Conservation (phyloP, 2,888 invertebrate genomes). For the Oscheius sp. region DNA sequence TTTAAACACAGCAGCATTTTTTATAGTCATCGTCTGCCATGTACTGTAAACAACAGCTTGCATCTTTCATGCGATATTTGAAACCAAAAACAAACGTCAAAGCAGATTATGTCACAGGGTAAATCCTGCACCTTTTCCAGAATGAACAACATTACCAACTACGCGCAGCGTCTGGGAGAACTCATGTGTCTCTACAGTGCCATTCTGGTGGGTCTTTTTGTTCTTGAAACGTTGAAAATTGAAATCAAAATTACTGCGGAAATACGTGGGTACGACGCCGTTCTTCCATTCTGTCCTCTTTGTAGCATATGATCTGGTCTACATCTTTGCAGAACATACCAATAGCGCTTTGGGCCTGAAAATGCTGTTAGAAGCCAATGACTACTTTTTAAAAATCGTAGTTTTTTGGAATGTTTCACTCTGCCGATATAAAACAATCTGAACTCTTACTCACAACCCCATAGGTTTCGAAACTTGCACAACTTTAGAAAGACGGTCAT, state of each 20-base stretch:
- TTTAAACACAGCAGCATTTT: no score
- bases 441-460: background rate
- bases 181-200: slow-evolving; percentile 44
- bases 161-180: slow-evolving; percentile 42
- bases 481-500: background rate
- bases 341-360: no score
- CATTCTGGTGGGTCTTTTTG: slow-evolving; percentile 35
- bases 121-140: slow-evolving; percentile 11
- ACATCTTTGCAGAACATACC: background rate
- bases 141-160: slow-evolving; percentile 41
- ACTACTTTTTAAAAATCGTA: no score
- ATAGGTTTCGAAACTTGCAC: background rate
- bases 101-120: no score
- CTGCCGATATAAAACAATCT: background rate
- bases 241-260: background rate
- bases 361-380: no score
- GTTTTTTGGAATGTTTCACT: background rate
- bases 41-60: no score
- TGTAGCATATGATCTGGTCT: background rate
- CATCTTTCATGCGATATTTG: no score
- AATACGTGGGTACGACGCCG: background rate
- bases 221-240: background rate
- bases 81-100: no score
- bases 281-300: background rate
- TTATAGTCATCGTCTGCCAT: no score